Evolutionary conservation across 1,140 invertebrate genomes (phyloP), one percentile per base, ranked within the genome.

Genomic region (Macrostomum lignano): DNA sequence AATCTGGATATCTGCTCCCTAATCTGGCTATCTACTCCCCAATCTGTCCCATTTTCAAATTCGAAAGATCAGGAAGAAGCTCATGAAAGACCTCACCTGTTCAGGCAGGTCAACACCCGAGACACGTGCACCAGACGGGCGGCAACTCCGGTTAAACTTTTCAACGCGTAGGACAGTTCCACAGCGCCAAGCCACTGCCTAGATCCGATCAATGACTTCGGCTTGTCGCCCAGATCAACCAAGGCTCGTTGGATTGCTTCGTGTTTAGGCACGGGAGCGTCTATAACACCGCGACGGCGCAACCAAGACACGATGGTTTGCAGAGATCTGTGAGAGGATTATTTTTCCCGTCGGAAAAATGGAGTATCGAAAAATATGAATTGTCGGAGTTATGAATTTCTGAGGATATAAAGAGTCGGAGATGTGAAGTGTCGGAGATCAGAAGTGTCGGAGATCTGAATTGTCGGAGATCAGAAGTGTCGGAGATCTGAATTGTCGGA

Each of bases 231-330:
- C 44, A 96, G 73, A 41, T 79, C 71, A 24, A 93, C 76, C 36
- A 98, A 64, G 54, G 73, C 54, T 59, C 63, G 66, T 60, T 94
- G 84, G 36, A 94, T 84, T 40, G 78, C 69, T 40, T 57, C 59
- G 55, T 91, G 84, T 14, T 69, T 70, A 25, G 86, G 88, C 40
- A 88, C 64, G 10, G 28, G 17, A 13, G 66, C 47, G 38, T 65
- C 61, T 23, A 72, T 65, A 49, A 81, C 94, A 5, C 81, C 82
- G 63, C 96, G 84, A 34, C 73, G 65, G 43, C 69, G 68, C 43
- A 81, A 91, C 91, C 91, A 98, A 1, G 84, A 94, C 40, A 76
- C 68, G 36, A 98, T 66, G 0, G 88, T 94, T 60, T 98, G 91
- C 37, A 98, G 61, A 4, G 86, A 94, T 37, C 91, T 65, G 47